Conservation (phyloP, 1,140 invertebrate species). For the Matsumurasca onukii region DNA sequence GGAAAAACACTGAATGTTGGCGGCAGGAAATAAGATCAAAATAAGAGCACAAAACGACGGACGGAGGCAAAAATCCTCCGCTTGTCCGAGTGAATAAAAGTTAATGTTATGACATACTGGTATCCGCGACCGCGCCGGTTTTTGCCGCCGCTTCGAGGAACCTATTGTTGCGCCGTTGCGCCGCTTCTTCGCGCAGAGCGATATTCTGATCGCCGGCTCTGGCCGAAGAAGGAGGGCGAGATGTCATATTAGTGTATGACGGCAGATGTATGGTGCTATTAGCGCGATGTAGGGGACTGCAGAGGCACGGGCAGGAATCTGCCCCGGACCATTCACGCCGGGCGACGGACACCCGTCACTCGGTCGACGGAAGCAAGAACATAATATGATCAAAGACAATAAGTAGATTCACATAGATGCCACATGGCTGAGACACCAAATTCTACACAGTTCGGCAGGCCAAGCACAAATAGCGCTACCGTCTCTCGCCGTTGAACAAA, state of each 20-base stretch:
- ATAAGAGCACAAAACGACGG: not conserved
- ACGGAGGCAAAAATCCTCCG: not conserved
- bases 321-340: no score
- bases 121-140: not conserved
- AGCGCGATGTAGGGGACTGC: no score
- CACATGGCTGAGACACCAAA: no score
- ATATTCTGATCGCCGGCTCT: not conserved
- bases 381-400: no score
- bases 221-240: not conserved
- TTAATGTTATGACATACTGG: conserved; percentile 2
- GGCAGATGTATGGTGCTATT: not conserved
- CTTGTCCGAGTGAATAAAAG: conserved; percentile 5
- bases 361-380: no score
- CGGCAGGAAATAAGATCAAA: not conserved
- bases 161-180: not conserved
- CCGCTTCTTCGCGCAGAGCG: not conserved
- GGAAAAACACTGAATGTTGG: no score
- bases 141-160: not conserved
- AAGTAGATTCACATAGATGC: no score
- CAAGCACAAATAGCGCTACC: no score
- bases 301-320: no score
- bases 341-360: no score
- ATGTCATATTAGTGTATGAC: not conserved
- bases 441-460: no score
- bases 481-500: no score